Base-by-base conservation (phyloP, 2,888 invertebrate species). In the Venusia cambrica region DNA sequence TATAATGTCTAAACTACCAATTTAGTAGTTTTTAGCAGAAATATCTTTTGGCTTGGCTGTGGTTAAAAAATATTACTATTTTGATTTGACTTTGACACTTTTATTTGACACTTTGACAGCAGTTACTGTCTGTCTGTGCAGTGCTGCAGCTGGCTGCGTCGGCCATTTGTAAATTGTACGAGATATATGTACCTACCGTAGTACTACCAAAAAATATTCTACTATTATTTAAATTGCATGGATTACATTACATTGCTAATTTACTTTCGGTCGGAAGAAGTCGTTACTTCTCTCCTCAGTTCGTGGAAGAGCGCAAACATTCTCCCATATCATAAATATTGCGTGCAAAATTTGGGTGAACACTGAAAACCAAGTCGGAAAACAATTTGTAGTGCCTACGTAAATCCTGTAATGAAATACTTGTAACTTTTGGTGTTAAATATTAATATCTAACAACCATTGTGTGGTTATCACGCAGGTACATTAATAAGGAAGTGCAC, bases 361-460 rank as follows among this genome's bases (percentile, higher is more conserved):
- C 60, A 45, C 45, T 58, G 57, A 70, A 62, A 75, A n/a, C n/a
- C n/a, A n/a, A n/a, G n/a, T n/a, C n/a, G n/a, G n/a, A n/a, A 73
- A 76, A 76, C 68, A 71, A 64, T 73, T 73, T 73, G 61, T 9
- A 61, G 66, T 79, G 78, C 70, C 69, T 79, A 77, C 78, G 80
- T 85, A 76, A 73, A 75, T 79, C 76, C 67, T 76, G 69, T 56
- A 67, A 71, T 77, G 73, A 79, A n/a, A n/a, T n/a, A n/a, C n/a
- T n/a, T 78, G 72, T 75, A 76, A 78, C 63, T 77, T 74, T 73
- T 74, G 65, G 69, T 68, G 71, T 79, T n/a, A n/a, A n/a, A n/a
- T n/a, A n/a, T n/a, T n/a, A n/a, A n/a, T n/a, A n/a, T n/a, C n/a
- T n/a, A n/a, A n/a, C n/a, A n/a, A n/a, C n/a, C n/a, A n/a, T n/a